These are phyloP conservation scores for Saguinus midas DNA, from an alignment of 2,113 vertebrate species.

Conservation along the genomic window DNA sequence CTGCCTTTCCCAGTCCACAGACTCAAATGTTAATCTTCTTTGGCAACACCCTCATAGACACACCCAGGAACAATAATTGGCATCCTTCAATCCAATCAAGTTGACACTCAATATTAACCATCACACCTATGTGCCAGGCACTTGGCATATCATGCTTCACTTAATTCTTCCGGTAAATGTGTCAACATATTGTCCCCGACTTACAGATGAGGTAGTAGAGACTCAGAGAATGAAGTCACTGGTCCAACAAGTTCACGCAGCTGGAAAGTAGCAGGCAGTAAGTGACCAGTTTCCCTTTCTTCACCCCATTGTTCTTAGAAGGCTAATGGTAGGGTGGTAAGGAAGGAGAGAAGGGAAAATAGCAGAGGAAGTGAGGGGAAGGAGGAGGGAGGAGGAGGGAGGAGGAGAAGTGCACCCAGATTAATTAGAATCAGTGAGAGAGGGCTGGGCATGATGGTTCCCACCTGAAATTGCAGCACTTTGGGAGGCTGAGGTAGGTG, in stretches of 20 bases:
- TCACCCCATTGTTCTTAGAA: not conserved
- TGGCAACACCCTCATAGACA: too few species aligned
- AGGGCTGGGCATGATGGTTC: too few species aligned
- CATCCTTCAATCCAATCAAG: too few species aligned
- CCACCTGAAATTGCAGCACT: too few species aligned
- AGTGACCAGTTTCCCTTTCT: not conserved
- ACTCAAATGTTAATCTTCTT: too few species aligned
- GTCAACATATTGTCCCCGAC: rapidly evolving
- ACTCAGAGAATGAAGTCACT: not conserved
- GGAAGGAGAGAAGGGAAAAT: not conserved
- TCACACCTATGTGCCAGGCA: not conserved
- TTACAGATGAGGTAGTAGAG: not conserved
- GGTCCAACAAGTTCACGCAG: rapidly evolving
- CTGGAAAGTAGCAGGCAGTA: not conserved
- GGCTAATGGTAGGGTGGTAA: not conserved
- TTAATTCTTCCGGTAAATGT: not conserved
- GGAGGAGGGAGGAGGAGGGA: not conserved
- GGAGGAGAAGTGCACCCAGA: not conserved
- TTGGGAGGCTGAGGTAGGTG: too few species aligned
- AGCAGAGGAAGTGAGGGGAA: not conserved
- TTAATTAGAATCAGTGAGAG: not conserved
- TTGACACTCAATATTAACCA: too few species aligned
- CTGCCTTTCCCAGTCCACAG: too few species aligned
- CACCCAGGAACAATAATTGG: too few species aligned
- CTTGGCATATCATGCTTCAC: too few species aligned